These are phyloP conservation scores for Bombus impatiens DNA, from an alignment of 1,140 invertebrate species.

Conservation along the genomic window DNA sequence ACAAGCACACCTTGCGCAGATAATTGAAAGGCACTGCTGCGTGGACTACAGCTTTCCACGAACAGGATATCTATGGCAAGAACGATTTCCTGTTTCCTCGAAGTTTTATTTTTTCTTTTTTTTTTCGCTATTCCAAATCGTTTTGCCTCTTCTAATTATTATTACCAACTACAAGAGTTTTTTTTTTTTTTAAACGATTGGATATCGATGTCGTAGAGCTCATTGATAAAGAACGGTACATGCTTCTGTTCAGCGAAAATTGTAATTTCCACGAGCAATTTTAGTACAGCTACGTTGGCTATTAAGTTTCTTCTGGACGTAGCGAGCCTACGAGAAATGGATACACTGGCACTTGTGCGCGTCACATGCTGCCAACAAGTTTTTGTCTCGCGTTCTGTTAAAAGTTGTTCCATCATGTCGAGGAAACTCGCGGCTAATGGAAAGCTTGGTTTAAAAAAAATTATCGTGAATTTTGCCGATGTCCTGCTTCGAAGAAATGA, in stretches of 20 bases:
- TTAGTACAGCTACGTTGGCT: background rate
- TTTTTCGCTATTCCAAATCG: too few species aligned
- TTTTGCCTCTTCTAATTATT: background rate
- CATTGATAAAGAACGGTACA: slow-evolving; percentile 11
- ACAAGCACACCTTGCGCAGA: background rate
- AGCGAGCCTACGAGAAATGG: slow-evolving; percentile 27
- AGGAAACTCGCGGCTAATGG: too few species aligned
- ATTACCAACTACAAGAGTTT: background rate
- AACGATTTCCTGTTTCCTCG: background rate
- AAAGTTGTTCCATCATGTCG: background rate
- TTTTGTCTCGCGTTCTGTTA: background rate
- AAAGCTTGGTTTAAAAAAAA: too few species aligned
- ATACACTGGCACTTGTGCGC: slow-evolving; percentile 35
- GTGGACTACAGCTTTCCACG: background rate
- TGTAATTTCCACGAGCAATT: slow-evolving; percentile 9
- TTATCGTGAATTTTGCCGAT: too few species aligned
- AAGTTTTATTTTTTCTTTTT: background rate
- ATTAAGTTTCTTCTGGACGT: slow-evolving; percentile 6
- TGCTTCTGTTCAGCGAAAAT: slow-evolving; percentile 14
- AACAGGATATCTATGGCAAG: background rate
- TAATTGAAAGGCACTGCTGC: slow-evolving; percentile 29
- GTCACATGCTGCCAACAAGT: background rate
- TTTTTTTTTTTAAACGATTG: background rate
- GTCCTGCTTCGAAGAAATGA: too few species aligned
- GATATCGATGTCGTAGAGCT: background rate